Base-by-base conservation (phyloP, 2,888 invertebrate genomes). In the Drosophila planitibia region DNA sequence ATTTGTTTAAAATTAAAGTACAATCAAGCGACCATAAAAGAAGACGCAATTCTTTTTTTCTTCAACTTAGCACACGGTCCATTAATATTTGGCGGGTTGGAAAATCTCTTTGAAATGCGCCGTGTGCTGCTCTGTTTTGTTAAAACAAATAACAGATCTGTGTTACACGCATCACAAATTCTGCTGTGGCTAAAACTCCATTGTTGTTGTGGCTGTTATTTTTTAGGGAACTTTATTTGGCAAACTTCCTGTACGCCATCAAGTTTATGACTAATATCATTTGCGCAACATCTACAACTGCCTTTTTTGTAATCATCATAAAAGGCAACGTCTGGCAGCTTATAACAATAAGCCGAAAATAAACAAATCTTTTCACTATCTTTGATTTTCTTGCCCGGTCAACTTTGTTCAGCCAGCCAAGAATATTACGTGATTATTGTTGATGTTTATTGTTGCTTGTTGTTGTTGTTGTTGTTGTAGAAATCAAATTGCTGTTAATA, bases 101-200 rank as follows among this genome's bases (percentile, higher is more conserved):
- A 30, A 41, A 19, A 32, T 16, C 28, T 52, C 53, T 79, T 63
- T 77, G 70, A 79, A 54, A 37, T 69, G 49, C 12, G 65, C 65
- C 76, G 79, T 32, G 41, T 49, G 53, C 30, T 69, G 65, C 33
- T 52, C 64, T 47, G 76, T 49, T 77, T 74, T 68, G 57, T 63
- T 63, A 25, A 64, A 66, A 47, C 49, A 69, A 44, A 69, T 61
- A 53, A 44, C 58, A 63, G 49, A 66, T 58, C 74, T 72, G 72
- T 74, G 81, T 84, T 87, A 78, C 89, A 90, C 84, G 89, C 89
- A 71, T 77, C 86, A 70, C 64, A 75, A 76, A 79, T 64, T 76
- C 62, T 71, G 72, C 33, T 75, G 41, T 19, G 54, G 35, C 32
- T 49, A 1, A 32, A 49, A 54, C 59, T 59, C 30, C 30, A 61